These are phyloP conservation scores for Neogale vison DNA, from an alignment of 2,113 vertebrate species.

Conservation along the genomic window DNA sequence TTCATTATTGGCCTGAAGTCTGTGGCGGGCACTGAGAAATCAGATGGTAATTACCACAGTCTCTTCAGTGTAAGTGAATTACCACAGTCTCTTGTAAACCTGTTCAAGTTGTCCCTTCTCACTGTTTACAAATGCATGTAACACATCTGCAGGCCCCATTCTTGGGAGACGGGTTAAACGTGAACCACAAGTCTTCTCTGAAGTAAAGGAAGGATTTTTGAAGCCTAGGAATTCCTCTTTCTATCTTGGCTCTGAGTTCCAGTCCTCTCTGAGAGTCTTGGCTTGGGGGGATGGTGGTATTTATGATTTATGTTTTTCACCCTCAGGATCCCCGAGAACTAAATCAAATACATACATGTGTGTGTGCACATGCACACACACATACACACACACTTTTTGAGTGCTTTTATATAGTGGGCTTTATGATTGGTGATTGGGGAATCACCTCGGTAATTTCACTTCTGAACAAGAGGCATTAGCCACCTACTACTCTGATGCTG, in stretches of 20 bases:
- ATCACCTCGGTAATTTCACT: neutral
- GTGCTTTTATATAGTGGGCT: neutral
- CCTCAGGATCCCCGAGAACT: neutral
- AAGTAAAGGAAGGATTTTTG: neutral
- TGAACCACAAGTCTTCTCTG: neutral
- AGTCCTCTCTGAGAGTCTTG: neutral
- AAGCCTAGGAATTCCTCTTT: neutral
- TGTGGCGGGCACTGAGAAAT: constrained; percentile 15
- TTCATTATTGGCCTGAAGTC: neutral
- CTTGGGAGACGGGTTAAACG: neutral
- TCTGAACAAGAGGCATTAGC: neutral
- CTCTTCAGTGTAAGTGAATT: neutral
- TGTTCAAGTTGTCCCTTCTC: neutral
- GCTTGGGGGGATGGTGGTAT: neutral
- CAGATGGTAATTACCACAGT: neutral
- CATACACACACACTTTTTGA: neutral
- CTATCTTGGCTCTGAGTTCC: neutral
- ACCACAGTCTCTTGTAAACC: neutral
- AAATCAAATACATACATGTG: neutral
- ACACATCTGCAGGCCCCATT: neutral
- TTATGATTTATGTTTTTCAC: neutral
- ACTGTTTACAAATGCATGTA: neutral
- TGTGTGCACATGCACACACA: neutral
- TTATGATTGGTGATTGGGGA: neutral
- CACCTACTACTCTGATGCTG: neutral